Evolutionary conservation across 2,888 invertebrate species (phyloP), one percentile per base, ranked within the genome.

Genomic region (Mythimna pallens): DNA sequence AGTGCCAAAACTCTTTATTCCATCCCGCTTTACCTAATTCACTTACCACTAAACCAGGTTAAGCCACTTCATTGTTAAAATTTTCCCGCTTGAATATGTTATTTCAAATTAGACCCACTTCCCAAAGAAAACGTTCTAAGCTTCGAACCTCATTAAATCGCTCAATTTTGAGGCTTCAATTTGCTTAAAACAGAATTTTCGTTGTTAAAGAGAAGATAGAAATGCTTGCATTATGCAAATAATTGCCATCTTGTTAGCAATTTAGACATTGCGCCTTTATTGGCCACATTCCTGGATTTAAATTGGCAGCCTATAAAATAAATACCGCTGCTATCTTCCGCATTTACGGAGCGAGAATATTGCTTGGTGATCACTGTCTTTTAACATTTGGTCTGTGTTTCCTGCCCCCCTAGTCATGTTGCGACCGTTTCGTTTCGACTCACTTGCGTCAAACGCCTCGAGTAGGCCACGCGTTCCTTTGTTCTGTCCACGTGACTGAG

Each of bases 221-320:
- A 87, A 89, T 86, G 83, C 70, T 76, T 80, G 85, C 86, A 87
- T 88, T 88, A 88, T 89, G 89, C 81, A 86, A 89, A 89, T 82
- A 70, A 74, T 83, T 80, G 76, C 64, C 72, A 70, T 81, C 83
- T 88, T 83, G 83, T 87, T 79, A 67, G 84, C 72, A 75, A 70
- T 76, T 78, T 64, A 68, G 71, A 70, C 65, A 66, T 72, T 20
- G 40, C 22, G 69, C 40, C 25, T 65, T 58, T 82, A 82, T 80
- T 71, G 80, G 76, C 75, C 63, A 72, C 62, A 73, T 59, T 30
- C 59, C 63, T 58, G 65, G 54, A 30, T 74, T 47, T 0, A 63
- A 73, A 75, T 69, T 65, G 63, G 59, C 7, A 30, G 10, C 6
- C 61, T 59, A 58, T 66, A 52, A 63, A 65, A 79, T 70, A 70